phyloP scores from a whole-genome alignment of 1,140 invertebrate species.

The Pygmarrhopalites habei region DNA sequence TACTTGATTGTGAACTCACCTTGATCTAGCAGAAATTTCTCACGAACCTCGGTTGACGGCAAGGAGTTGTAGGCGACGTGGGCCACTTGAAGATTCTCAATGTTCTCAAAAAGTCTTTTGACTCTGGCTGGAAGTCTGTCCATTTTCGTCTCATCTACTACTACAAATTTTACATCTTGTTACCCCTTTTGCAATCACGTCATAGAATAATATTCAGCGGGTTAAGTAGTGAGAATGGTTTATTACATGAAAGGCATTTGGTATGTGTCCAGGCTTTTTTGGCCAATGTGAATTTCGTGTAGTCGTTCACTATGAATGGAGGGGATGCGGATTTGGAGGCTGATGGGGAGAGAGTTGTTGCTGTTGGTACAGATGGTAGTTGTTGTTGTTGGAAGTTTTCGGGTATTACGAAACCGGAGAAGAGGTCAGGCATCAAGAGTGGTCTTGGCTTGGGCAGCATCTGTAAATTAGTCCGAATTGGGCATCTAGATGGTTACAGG shows the following conservation, averaged over 20 bases:
- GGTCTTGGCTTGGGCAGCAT: neutral
- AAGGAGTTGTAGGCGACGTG: conserved; percentile 8
- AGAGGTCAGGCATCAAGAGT: neutral
- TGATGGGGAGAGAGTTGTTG: too few species aligned
- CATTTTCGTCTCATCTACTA: too few species aligned
- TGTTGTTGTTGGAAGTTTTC: too few species aligned
- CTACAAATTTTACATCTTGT: too few species aligned
- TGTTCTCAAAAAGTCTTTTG: conserved; percentile 5
- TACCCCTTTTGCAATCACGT: too few species aligned
- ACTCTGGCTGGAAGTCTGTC: conserved; percentile 4
- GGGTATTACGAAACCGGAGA: too few species aligned
- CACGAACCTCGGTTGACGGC: conserved; percentile 1
- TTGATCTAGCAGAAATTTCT: conserved; percentile 1
- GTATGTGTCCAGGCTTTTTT: conserved; percentile 2
- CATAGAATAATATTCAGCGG: too few species aligned
- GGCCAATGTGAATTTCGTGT: neutral
- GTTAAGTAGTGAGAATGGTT: too few species aligned
- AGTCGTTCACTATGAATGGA: neutral
- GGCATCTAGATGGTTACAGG: too few species aligned
- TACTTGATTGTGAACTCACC: too few species aligned
- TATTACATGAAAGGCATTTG: neutral
- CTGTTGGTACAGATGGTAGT: too few species aligned
- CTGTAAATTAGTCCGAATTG: neutral
- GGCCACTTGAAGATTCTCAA: conserved; percentile 9
- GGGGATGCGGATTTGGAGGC: too few species aligned